Conservation (phyloP, 2,888 invertebrate genomes). For the Ditula angustiorana region DNA sequence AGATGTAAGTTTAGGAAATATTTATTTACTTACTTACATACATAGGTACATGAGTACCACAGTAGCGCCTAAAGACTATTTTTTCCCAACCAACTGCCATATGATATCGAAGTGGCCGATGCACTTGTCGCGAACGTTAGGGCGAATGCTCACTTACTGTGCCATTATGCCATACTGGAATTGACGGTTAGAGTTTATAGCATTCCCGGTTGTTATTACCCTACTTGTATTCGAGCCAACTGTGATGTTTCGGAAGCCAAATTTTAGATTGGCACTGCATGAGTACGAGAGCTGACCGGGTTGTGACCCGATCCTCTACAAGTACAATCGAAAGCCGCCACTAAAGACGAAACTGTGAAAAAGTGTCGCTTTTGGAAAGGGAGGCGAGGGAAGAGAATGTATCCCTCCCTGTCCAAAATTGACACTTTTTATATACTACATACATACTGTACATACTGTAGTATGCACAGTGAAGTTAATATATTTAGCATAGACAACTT, state of each 20-base stretch:
- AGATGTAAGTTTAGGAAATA: too few relatives aligned
- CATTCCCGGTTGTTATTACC: constrained; percentile 66
- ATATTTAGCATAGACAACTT: too few relatives aligned
- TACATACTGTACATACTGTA: too few relatives aligned
- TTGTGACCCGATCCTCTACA: constrained; percentile 22
- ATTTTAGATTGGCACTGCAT: constrained; percentile 54
- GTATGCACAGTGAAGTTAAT: too few relatives aligned
- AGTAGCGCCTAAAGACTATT: background rate
- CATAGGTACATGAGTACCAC: background rate
- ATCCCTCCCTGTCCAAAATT: too few relatives aligned
- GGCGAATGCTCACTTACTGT: constrained; percentile 19
- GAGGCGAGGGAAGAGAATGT: too few relatives aligned
- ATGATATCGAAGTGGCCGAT: background rate
- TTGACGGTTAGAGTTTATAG: constrained; percentile 65
- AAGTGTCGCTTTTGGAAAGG: too few relatives aligned
- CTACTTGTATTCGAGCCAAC: constrained; percentile 74
- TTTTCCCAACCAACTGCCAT: background rate
- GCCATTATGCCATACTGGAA: constrained; percentile 50
- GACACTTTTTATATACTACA: too few relatives aligned
- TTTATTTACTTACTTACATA: too few relatives aligned
- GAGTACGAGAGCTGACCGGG: constrained; percentile 29
- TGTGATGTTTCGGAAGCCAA: constrained; percentile 53
- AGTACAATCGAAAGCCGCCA: too few relatives aligned
- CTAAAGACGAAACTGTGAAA: too few relatives aligned
- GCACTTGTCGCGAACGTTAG: constrained; percentile 20